Evolutionary conservation across 2,888 invertebrate species (phyloP).

Genomic region (Glaucopsyche alexis): DNA sequence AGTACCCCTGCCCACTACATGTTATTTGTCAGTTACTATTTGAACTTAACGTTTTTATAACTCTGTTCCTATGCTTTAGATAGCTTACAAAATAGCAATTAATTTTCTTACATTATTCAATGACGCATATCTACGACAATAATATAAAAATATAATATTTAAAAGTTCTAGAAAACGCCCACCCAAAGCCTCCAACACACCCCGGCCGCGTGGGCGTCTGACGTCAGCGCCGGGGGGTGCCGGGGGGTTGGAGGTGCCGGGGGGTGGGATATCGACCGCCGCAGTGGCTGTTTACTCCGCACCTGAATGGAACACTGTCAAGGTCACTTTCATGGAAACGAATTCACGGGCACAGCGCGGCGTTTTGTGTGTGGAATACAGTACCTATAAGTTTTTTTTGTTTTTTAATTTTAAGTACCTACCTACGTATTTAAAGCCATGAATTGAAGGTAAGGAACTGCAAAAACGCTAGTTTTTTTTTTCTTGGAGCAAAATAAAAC

Average conservation of each 20-base stretch:
- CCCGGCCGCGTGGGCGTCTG: constrained; percentile 35
- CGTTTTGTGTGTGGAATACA: background rate
- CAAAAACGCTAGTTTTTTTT: too few relatives aligned
- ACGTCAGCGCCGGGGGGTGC: constrained; percentile 35
- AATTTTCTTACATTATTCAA: background rate
- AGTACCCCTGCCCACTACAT: too few relatives aligned
- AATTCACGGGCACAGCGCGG: too few relatives aligned
- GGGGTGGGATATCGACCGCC: constrained; percentile 41
- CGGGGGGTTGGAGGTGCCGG: background rate
- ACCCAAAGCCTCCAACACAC: background rate
- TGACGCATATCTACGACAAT: background rate
- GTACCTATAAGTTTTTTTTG: too few relatives aligned
- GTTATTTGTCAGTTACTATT: too few relatives aligned
- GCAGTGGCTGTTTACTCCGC: constrained; percentile 40
- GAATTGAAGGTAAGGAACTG: too few relatives aligned
- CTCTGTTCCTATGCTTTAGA: too few relatives aligned
- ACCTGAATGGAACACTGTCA: constrained; percentile 34
- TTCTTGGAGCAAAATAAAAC: too few relatives aligned
- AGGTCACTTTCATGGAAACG: constrained; percentile 11
- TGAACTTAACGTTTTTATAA: too few relatives aligned
- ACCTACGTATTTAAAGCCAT: too few relatives aligned
- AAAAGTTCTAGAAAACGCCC: constrained; percentile 10
- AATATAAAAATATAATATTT: constrained; percentile 21
- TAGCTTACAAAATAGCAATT: too few relatives aligned
- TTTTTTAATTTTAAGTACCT: too few relatives aligned